A percentile compares a stretch with the other conserved stretches of the same genome.
phyloP scores from a whole-genome alignment of 1,140 invertebrate species.

The Musca domestica region DNA sequence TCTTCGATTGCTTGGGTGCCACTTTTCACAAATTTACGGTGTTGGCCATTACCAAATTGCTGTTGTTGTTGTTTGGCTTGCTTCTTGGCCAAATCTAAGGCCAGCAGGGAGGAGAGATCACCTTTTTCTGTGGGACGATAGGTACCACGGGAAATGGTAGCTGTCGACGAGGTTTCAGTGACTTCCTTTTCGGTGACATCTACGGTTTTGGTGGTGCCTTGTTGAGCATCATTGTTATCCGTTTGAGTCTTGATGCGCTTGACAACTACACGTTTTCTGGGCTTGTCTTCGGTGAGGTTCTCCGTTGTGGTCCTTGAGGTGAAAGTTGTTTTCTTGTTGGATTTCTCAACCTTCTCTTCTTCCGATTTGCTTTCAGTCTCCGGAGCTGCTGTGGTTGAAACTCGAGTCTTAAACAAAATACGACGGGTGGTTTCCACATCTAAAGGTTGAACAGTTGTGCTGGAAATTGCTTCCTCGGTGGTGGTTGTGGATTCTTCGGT shows the following conservation, averaged over 20 bases:
- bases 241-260: too few species aligned
- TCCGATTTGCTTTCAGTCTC: neutral
- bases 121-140: conserved; percentile 38
- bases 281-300: too few species aligned
- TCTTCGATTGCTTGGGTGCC: neutral
- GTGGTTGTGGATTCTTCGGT: neutral
- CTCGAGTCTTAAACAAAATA: neutral
- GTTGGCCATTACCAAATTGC: neutral
- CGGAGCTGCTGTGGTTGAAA: neutral
- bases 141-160: conserved; percentile 34
- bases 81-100: conserved; percentile 28
- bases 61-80: neutral
- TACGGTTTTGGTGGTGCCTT: too few species aligned
- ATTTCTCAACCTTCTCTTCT: too few species aligned
- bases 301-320: too few species aligned
- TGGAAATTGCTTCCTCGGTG: neutral
- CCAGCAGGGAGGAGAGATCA: conserved; percentile 40
- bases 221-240: too few species aligned
- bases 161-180: neutral
- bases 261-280: too few species aligned
- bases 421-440: neutral
- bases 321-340: too few species aligned
- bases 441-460: neutral
- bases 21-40: neutral
- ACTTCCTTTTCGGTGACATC: too few species aligned